Evolutionary conservation across 2,797 vertebrate species (phyloP), one percentile per base, ranked within the genome.

Genomic region (Helostoma temminkii): DNA sequence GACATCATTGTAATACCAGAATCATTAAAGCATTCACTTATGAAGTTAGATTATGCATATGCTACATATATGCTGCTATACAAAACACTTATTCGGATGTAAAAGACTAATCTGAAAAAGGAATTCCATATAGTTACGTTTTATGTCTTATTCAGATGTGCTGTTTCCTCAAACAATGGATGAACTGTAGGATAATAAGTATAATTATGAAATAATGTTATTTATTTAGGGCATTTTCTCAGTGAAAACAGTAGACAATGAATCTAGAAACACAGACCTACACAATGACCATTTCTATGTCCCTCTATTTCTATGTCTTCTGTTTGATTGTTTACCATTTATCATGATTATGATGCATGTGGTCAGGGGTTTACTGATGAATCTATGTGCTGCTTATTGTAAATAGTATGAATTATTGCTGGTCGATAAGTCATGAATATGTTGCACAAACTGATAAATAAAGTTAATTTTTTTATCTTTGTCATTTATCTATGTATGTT

Each of bases 401-500:
- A 58, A 75, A 70, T 32, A 54, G 19, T 1, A 60, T 60, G 78
- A 80, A 73, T 85, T 88, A 78, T 91, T 87, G 90, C 92, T 73
- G 91, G 89, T 80, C 81, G 5, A 86, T 90, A 82, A 86, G 25
- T 84, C 67, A 63, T 66, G 54, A 67, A 59, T 19, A 54, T 67
- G 21, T 66, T 72, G 32, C 39, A 48, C 30, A 65, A 5, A 43
- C 34, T 75, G 16, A 41, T 54, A 50, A 49, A 52, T 66, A 25
- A 50, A 66, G 14, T 5, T 19, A 50, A 52, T 64, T 46, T 49
- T 57, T 47, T n/a, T 2, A 41, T 9, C 12, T 7, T 22, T 34
- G 6, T 32, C 28, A 6, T 8, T 41, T 22, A 1, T 18, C n/a
- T 42, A 8, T n/a, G 9, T 2, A 19, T 47, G 37, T 30, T 53